A percentile compares a stretch with the other conserved stretches of the same genome.
These are phyloP conservation scores for Oegoconia quadripuncta DNA, from an alignment of 2,888 invertebrate species.

Conservation along the genomic window DNA sequence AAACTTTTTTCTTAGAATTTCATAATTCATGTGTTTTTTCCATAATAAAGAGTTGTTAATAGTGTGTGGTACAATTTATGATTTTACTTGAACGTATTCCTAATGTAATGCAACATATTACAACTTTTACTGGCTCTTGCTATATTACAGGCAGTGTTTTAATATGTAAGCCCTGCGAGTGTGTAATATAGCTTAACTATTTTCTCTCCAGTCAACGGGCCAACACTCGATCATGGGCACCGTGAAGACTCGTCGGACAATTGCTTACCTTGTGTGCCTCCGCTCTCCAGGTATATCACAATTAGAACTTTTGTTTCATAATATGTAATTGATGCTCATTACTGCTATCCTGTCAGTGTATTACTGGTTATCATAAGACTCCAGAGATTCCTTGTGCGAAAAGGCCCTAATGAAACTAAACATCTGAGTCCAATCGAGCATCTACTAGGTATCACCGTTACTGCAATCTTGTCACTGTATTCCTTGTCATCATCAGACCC, in stretches of 20 bases:
- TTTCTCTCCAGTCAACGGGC: slow-evolving; percentile 34
- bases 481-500: no score
- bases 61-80: no score
- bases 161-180: slow-evolving; percentile 24
- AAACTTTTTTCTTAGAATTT: no score
- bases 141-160: background rate
- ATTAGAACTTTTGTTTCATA: background rate
- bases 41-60: no score
- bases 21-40: no score
- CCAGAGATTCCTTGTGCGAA: no score
- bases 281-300: slow-evolving; percentile 39
- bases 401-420: no score
- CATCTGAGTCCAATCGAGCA: no score
- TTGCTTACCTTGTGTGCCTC: slow-evolving; percentile 41
- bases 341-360: background rate
- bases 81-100: no score
- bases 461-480: no score
- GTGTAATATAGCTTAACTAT: slow-evolving; percentile 23
- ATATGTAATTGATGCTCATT: background rate
- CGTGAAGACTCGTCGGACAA: slow-evolving; percentile 31
- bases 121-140: background rate
- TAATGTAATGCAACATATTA: background rate
- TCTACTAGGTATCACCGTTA: no score
- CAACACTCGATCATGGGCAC: slow-evolving; percentile 23
- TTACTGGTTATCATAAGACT: background rate